These are phyloP conservation scores for Cremastobaeus sp. DNA, from an alignment of 2,888 invertebrate genomes.

Conservation along the genomic window DNA sequence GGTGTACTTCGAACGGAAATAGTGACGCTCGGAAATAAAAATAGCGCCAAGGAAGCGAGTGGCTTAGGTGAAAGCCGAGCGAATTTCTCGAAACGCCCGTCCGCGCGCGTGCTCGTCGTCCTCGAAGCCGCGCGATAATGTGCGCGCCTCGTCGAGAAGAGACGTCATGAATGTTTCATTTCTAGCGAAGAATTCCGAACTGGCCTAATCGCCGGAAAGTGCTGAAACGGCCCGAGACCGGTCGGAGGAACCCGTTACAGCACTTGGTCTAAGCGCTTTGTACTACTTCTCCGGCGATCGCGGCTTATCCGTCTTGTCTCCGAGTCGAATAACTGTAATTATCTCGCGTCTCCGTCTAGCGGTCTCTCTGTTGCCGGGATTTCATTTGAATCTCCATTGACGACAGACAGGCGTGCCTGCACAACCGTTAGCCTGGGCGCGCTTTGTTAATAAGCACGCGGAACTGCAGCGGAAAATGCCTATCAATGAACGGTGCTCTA, in stretches of 20 bases:
- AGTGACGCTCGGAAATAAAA: conserved; percentile 56
- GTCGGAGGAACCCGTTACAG: conserved; percentile 46
- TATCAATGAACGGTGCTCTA: conserved; percentile 22
- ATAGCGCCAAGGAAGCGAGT: conserved; percentile 28
- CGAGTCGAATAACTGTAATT: conserved; percentile 46
- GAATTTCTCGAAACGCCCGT: conserved; percentile 12
- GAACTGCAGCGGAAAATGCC: conserved; percentile 23
- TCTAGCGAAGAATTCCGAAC: conserved; percentile 4
- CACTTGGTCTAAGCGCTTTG: conserved; percentile 41
- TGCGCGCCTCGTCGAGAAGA: too few relatives aligned
- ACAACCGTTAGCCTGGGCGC: neutral
- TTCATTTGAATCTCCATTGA: conserved; percentile 30
- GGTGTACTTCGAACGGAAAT: conserved; percentile 59
- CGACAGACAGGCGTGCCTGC: conserved; percentile 7
- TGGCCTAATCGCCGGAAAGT: neutral
- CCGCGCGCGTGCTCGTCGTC: too few relatives aligned
- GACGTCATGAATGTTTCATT: too few relatives aligned
- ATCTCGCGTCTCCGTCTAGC: conserved; percentile 22
- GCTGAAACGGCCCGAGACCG: conserved; percentile 16
- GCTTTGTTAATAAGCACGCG: conserved; percentile 12
- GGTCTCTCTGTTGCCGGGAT: conserved; percentile 1
- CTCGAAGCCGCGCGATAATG: too few relatives aligned
- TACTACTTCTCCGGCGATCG: conserved; percentile 29
- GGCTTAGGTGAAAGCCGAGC: conserved; percentile 45
- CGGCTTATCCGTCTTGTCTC: conserved; percentile 32